A percentile compares a stretch with the other conserved stretches of the same genome.
phyloP scores from a whole-genome alignment of 2,797 vertebrate genomes.

The Apodemus agrarius region DNA sequence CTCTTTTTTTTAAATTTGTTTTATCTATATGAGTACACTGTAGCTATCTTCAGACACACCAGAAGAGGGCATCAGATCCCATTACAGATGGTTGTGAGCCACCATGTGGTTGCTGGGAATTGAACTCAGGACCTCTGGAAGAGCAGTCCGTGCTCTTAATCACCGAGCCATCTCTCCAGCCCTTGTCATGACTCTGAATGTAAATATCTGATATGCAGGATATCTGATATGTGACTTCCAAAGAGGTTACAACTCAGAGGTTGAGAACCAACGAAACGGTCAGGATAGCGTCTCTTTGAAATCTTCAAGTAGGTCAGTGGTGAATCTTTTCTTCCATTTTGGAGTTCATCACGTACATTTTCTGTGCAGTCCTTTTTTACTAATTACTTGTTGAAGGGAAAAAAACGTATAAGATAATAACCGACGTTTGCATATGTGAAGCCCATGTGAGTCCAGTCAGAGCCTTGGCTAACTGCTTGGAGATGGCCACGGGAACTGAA shows the following conservation, averaged over 20 bases:
- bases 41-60: too few relatives aligned
- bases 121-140: too few relatives aligned
- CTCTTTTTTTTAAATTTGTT: too few relatives aligned
- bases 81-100: too few relatives aligned
- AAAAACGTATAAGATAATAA: background rate
- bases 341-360: background rate
- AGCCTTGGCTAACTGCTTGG: background rate
- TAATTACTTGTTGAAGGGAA: background rate
- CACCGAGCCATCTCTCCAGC: too few relatives aligned
- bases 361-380: background rate
- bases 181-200: background rate
- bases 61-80: too few relatives aligned
- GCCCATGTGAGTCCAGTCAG: background rate
- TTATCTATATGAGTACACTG: too few relatives aligned
- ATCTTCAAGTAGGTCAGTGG: background rate
- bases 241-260: background rate
- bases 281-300: background rate
- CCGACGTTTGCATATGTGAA: conserved; percentile 16
- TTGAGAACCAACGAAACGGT: background rate
- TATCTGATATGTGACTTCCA: background rate
- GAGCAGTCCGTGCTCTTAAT: too few relatives aligned
- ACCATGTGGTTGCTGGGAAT: too few relatives aligned
- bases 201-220: background rate
- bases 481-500: background rate
- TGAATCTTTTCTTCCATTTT: background rate